Evolutionary conservation across 2,113 vertebrate genomes (phyloP).

Genomic region (Gymnobelideus leadbeateri): DNA sequence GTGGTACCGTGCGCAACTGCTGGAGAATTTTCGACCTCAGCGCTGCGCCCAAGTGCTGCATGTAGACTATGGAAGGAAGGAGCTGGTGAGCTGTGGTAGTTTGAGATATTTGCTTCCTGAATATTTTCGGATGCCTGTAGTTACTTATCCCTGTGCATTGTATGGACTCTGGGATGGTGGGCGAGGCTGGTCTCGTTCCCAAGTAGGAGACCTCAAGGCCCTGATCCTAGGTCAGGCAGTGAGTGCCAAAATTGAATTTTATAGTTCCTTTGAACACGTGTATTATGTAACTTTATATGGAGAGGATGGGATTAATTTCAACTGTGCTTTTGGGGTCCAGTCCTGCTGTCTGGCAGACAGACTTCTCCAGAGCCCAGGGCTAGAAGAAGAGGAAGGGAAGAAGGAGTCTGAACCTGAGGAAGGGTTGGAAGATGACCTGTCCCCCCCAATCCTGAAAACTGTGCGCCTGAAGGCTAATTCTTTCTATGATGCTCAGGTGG

Average conservation of each 20-base stretch:
- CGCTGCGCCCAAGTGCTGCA: conserved; percentile 89
- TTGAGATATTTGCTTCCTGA: conserved; percentile 87
- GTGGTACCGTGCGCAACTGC: conserved; percentile 93
- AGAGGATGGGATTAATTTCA: conserved; percentile 89
- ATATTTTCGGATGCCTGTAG: conserved; percentile 93
- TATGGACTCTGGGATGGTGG: conserved; percentile 89
- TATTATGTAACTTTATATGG: conserved; percentile 92
- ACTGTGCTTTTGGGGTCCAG: conserved; percentile 86
- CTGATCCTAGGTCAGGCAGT: conserved; percentile 88
- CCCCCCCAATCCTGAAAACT: conserved; percentile 38
- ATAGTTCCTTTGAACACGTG: conserved; percentile 90
- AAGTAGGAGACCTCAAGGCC: conserved; percentile 85
- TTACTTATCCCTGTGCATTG: conserved; percentile 93
- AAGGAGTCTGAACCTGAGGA: background rate
- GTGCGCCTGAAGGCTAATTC: conserved; percentile 80
- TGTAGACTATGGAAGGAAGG: conserved; percentile 93
- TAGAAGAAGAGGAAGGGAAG: conserved; percentile 45
- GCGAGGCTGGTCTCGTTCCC: conserved; percentile 87
- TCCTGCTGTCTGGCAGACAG: conserved; percentile 79
- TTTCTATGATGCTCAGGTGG: conserved; percentile 84
- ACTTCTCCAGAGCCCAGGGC: conserved; percentile 51
- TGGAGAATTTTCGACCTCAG: conserved; percentile 84
- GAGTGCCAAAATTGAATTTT: conserved; percentile 91
- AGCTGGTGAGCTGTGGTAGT: conserved; percentile 86
- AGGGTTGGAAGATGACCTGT: conserved; percentile 20